Evolutionary conservation across 1,140 invertebrate genomes (phyloP), one percentile per base, ranked within the genome.

Genomic region (Drosophila kurseongensis): DNA sequence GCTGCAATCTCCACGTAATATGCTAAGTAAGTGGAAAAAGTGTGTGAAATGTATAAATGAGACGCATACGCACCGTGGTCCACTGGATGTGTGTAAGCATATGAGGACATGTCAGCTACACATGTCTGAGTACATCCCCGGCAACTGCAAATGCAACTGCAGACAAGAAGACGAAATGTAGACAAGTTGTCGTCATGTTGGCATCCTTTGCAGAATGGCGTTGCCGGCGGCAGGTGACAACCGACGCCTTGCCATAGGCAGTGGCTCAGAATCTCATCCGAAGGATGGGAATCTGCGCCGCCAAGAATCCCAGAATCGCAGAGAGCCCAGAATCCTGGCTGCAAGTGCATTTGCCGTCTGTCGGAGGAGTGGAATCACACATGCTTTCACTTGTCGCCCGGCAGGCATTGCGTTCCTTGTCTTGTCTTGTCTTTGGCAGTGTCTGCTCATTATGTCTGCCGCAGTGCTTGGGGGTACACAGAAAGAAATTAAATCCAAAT

Each of bases 11-110:
- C 44, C 40, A 42, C 60, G 72, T 84, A 91, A 91, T 81, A 73
- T 78, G 88, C 73, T 88, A 91, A 91, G 86, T 86, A 83, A 90
- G 88, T 90, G 82, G 82, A 71, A 88, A 83, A 89, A 80, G 59
- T 66, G 69, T 86, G 54, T 74, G 78, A 72, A 78, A 86, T 67
- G 55, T 29, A 66, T 68, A 57, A 72, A 72, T 55, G 55, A 74
- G 50, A 68, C 65, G 59, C 74, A 57, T 68, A 68, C 65, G 65
- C 65, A 68, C 61, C 62, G 65, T 60, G 52, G 61, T 52, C 60
- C 58, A 32, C 44, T 23, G 18, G 44, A 52, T 4, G 48, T 47
- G 65, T 44, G 61, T 42, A 44, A 44, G 60, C 35, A 23, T 29
- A 16, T 18, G 65, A 50, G 47, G 32, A 57, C 41, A 45, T 65